Evolutionary conservation across 2,888 invertebrate genomes (phyloP).

Genomic region (Acanthosepion pharaonis): DNA sequence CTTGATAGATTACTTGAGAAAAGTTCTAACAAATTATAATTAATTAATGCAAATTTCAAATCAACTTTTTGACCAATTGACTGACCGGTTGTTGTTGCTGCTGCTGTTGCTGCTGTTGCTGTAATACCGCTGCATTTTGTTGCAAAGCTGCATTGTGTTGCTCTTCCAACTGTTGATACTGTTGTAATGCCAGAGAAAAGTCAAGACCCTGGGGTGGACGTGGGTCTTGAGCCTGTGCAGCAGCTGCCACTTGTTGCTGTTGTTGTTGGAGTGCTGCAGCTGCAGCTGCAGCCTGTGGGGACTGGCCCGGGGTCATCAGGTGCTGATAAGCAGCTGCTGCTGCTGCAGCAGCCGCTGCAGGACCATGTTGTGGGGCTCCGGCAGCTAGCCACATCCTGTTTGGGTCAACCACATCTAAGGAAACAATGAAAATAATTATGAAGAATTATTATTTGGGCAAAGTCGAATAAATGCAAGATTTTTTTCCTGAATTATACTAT

Average conservation of each 20-base stretch:
- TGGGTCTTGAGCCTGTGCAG: constrained; percentile 43
- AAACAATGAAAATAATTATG: no score
- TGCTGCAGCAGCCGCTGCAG: constrained; percentile 48
- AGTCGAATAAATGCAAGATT: no score
- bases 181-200: constrained; percentile 51
- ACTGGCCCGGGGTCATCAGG: constrained; percentile 45
- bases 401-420: constrained; percentile 53
- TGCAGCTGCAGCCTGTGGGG: constrained; percentile 47
- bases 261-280: constrained; percentile 51
- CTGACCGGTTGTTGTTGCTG: constrained; percentile 48
- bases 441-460: neutral
- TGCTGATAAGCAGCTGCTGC: constrained; percentile 50
- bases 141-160: constrained; percentile 41
- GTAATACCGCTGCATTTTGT: constrained; percentile 1
- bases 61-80: neutral
- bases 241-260: constrained; percentile 48
- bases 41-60: no score
- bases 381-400: constrained; percentile 52
- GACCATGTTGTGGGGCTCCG: constrained; percentile 40
- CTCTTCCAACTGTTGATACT: constrained; percentile 50
- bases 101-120: constrained; percentile 42
- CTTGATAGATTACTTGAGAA: no score
- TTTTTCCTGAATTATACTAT: no score
- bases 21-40: no score
- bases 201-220: constrained; percentile 49